Evolutionary conservation across 1,140 invertebrate genomes (phyloP), one percentile per base, ranked within the genome.

Genomic region (Drosophila eugracilis): DNA sequence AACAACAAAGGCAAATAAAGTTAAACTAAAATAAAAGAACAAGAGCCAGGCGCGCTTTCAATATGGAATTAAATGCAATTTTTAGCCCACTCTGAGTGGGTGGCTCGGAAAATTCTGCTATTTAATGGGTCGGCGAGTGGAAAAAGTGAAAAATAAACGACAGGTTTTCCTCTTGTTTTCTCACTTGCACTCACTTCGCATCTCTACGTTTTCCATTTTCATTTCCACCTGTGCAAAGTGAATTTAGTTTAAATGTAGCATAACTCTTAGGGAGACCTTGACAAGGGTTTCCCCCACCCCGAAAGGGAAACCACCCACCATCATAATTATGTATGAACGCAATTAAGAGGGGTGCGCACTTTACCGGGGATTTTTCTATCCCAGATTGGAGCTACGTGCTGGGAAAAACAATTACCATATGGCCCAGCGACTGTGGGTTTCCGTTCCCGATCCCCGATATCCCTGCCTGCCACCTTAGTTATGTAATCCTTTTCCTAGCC

Each of bases 121-220:
- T 88, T 85, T 81, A 86, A 81, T 74, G 74, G 63, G 58, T 70
- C 78, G 73, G 58, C 59, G 69, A 81, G 73, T 86, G 77, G 73
- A 70, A 86, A 84, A 86, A 80, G 76, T 76, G 57, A 77, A 86
- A 86, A 86, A 74, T 77, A 85, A 77, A 44, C 30, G 67, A 14
- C 21, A 44, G 14, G 47, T 4, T 48, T 52, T 32, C 10, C 48
- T 42, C 32, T 17, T 19, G 2, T 28, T 59, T 48, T 59, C 30
- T 48, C 45, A 59, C 55, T 37, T 49, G 21, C 50, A 26, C 44
- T 19, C 63, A 21, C 44, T n/a, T n/a, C n/a, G n/a, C n/a, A n/a
- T n/a, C n/a, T 26, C 21, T 7, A 19, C 60, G 17, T 63, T 22
- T 39, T 3, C 6, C n/a, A n/a, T 10, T 30, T 10, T 30, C 28